Percentiles rank a stretch among this genome's conserved stretches.
Conservation (phyloP, 2,113 vertebrate species). For the Eptatretus burgeri region DNA sequence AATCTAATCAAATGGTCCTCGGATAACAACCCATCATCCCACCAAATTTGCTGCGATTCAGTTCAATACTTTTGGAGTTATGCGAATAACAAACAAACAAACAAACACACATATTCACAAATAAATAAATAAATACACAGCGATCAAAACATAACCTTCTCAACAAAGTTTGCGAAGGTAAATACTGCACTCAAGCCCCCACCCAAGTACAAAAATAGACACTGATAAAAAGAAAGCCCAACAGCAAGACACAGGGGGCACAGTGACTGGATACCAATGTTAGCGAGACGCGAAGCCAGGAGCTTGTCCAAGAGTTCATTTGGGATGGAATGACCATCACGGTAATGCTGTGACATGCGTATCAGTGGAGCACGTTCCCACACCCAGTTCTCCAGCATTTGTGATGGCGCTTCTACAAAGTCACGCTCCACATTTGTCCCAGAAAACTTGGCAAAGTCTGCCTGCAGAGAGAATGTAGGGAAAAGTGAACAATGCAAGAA, state of each 20-base stretch:
- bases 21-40: too few relatives aligned
- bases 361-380: conserved; percentile 70
- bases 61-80: too few relatives aligned
- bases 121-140: too few relatives aligned
- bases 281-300: conserved; percentile 64
- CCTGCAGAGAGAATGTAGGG: conserved; percentile 17
- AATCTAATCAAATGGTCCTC: too few relatives aligned
- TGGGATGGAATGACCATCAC: conserved; percentile 27
- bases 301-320: conserved; percentile 54
- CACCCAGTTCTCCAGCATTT: conserved; percentile 99
- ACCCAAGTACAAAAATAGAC: not conserved
- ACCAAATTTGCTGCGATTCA: too few relatives aligned
- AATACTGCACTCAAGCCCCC: too few relatives aligned
- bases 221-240: not conserved
- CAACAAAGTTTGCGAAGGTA: too few relatives aligned
- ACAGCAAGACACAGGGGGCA: rapidly evolving
- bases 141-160: too few relatives aligned
- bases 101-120: too few relatives aligned
- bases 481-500: too few relatives aligned
- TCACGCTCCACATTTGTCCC: conserved; percentile 80
- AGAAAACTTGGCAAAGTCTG: conserved; percentile 83
- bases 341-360: conserved; percentile 67
- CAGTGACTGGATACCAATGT: conserved; percentile 28
- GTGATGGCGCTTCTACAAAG: conserved; percentile 75
- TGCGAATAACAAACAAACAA: too few relatives aligned